Evolutionary conservation across 1,140 invertebrate genomes (phyloP), one percentile per base, ranked within the genome.

Genomic region (Phymastichus coffea): DNA sequence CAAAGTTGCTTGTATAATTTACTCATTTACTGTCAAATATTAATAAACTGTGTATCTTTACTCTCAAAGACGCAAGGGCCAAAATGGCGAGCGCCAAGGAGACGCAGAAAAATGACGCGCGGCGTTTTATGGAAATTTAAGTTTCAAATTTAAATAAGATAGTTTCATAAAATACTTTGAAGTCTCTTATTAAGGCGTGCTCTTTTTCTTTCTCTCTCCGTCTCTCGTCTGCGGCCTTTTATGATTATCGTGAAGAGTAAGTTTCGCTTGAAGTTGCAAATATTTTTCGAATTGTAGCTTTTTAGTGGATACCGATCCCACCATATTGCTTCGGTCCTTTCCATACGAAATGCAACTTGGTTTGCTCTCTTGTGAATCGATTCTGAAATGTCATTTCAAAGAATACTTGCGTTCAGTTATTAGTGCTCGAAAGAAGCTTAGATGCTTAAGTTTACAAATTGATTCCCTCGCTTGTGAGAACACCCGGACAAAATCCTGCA

Each of bases 141-240:
- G 48, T 53, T 59, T 53, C 53, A 59, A 59, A 59, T 59, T 59
- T 53, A 53, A 59, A 53, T 53, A 59, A 52, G 57, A 52, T 59
- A 52, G 57, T 53, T 52, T 52, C 49, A 59, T 59, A 59, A 53
- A 59, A 44, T 59, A 59, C 49, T 59, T 59, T 53, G 57, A 59
- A 59, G 51, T 52, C 53, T 59, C 57, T 59, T 59, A 59, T 59
- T 59, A 53, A 59, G 53, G 20, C 23, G 17, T 59, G n/a, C 19
- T 17, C 4, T 12, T 10, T 22, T 43, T 43, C 10, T 49, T 47
- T 22, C 19, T 4, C 8, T 35, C 28, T 12, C 28, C 15, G 3
- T 15, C 28, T 25, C 14, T 8, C 25, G 12, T 4, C 44, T n/a
- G n/a, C n/a, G 15, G 15, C 3, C 17, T 47, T 40, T 61, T 54